A percentile compares a stretch with the other conserved stretches of the same genome.
phyloP scores from a whole-genome alignment of 2,113 vertebrate genomes.

The western clawed frog (Xenopus tropicalis) region UCB_Xtro_10.0 CM004446.2:10897501-10898000 shows the following conservation, averaged over 20 bases:
- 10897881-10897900: too few species aligned
- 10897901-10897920: too few species aligned
- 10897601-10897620: slow-evolving; percentile 35
- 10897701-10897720: not conserved
- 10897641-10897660: slow-evolving; percentile 12
- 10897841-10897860: too few species aligned
- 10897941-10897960: too few species aligned
- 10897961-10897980: too few species aligned
- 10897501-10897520: not conserved
- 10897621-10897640: slow-evolving; percentile 13
- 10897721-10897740: not conserved
- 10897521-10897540: slow-evolving; percentile 24
- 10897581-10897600: slow-evolving; percentile 15
- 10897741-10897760: not conserved
- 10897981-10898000: too few species aligned
- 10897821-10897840: too few species aligned
- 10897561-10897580: slow-evolving; percentile 10
- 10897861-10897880: too few species aligned
- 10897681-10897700: not conserved
- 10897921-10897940: too few species aligned
- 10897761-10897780: not conserved
- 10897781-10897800: not conserved
- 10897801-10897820: too few species aligned
- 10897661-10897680: slow-evolving; percentile 6
- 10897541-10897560: slow-evolving; percentile 23